Base-by-base conservation (phyloP, 1,140 invertebrate species). In the Pachypeltis micranthus region DNA sequence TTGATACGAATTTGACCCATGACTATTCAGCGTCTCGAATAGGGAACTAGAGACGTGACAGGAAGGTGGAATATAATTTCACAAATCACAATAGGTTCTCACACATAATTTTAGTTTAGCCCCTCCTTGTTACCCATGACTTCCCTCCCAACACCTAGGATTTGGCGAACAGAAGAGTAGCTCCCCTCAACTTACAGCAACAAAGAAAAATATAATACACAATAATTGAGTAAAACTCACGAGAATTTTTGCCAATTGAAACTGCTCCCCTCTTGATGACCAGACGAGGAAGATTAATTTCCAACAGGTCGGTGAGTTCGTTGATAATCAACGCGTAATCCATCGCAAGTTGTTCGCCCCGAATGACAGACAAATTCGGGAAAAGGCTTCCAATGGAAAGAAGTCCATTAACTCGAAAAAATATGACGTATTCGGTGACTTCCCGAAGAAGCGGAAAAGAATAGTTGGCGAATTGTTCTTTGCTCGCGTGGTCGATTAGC, bases 301-400 rank as follows among this genome's bases (percentile, higher is more conserved):
- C 85, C 70, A 85, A 76, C 12, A 81, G 75, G 69, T 83, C 72
- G 59, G 77, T 78, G 78, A 86, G 84, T 69, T 87, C 87, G 74
- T 84, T 91, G 16, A 91, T 80, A 62, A 95, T 81, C 12, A 98
- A 76, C 4, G 92, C 88, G 72, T 89, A 94, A 73, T 93, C 86
- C 70, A 84, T 82, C 68, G 94, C 85, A 2, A 95, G 76, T 28
- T 80, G 78, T 66, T 87, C 81, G 21, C 96, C 96, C 12, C 93
- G 81, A 65, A 98, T 96, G 26, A 98, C 85, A 12, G 86, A 76
- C 70, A 99, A 77, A 76, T 98, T 98, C 2, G 96, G 96, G 74
- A 99, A 98, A 21, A 98, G 76, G 65, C 83, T 77, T 2, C 83
- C 82, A 23, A 99, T 75, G 57, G 86, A 88, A 24, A 77, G 78